A percentile compares a stretch with the other conserved stretches of the same genome.
Evolutionary conservation across 2,113 vertebrate species (phyloP).

Genomic region (Osmerus mordax): DNA sequence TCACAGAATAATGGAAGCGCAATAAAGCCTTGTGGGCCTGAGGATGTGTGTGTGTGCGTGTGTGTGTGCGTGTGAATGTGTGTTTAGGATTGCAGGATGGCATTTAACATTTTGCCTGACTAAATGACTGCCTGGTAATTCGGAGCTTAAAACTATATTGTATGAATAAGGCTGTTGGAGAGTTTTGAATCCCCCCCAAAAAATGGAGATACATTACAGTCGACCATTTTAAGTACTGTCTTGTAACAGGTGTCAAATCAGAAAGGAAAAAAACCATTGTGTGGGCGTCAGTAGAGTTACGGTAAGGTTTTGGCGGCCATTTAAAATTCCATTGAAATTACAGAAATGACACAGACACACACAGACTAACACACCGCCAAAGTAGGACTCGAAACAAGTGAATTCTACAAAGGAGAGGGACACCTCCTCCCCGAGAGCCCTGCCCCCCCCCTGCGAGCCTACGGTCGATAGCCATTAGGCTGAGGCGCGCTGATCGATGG

Average conservation of each 20-base stretch:
- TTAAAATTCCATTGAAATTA: too few relatives aligned
- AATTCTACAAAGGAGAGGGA: neutral
- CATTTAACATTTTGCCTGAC: too few relatives aligned
- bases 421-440: neutral
- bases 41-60: neutral
- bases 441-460: neutral
- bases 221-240: too few relatives aligned
- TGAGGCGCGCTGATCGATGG: slow-evolving; percentile 24
- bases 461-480: slow-evolving; percentile 33
- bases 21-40: neutral
- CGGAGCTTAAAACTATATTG: too few relatives aligned
- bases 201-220: too few relatives aligned
- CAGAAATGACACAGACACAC: neutral
- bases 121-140: too few relatives aligned
- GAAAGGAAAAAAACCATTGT: too few relatives aligned
- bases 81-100: neutral
- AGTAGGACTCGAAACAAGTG: neutral
- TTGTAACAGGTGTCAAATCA: too few relatives aligned
- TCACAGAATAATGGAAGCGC: neutral
- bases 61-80: neutral
- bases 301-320: too few relatives aligned
- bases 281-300: too few relatives aligned
- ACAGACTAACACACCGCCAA: neutral
- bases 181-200: too few relatives aligned
- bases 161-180: too few relatives aligned